Evolutionary conservation across 2,797 vertebrate species (phyloP).

Genomic region (Pangasius larnaudii): DNA sequence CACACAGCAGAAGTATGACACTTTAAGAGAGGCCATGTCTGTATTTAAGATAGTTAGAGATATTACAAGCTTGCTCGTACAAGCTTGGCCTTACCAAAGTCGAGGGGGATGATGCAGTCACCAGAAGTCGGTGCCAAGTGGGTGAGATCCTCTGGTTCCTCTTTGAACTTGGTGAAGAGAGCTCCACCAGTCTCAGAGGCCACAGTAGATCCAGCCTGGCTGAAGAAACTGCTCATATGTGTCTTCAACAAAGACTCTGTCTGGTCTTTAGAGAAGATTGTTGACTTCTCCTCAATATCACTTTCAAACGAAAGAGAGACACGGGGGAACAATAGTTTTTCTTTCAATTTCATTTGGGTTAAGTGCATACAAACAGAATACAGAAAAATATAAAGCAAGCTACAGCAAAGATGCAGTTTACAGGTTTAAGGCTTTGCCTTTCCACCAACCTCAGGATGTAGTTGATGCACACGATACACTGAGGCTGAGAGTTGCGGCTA

Average conservation of each 20-base stretch:
- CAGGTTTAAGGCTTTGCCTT: background rate
- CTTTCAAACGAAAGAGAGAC: constrained; percentile 65
- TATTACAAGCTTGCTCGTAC: background rate
- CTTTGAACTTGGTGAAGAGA: constrained; percentile 90
- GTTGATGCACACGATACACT: constrained; percentile 96
- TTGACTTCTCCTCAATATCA: constrained; percentile 90
- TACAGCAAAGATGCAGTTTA: background rate
- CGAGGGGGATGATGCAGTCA: constrained; percentile 88
- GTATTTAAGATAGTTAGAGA: background rate
- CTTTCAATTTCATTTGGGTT: background rate
- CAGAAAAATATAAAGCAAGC: background rate
- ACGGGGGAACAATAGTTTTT: background rate
- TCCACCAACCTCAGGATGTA: constrained; percentile 89
- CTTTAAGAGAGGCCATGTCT: background rate
- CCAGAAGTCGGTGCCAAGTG: constrained; percentile 92
- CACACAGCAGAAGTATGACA: background rate
- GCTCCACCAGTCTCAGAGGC: constrained; percentile 75
- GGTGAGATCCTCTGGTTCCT: constrained; percentile 93
- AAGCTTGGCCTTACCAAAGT: constrained; percentile 81
- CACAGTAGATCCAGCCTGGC: constrained; percentile 46
- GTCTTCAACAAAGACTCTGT: constrained; percentile 91
- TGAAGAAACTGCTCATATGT: constrained; percentile 81
- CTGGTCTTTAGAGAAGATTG: constrained; percentile 94
- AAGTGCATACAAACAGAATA: background rate
- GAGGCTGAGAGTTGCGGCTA: constrained; percentile 93